A percentile compares a stretch with the other conserved stretches of the same genome.
Evolutionary conservation across 1,140 invertebrate species (phyloP).

Genomic region (Mactra quadrangularis): DNA sequence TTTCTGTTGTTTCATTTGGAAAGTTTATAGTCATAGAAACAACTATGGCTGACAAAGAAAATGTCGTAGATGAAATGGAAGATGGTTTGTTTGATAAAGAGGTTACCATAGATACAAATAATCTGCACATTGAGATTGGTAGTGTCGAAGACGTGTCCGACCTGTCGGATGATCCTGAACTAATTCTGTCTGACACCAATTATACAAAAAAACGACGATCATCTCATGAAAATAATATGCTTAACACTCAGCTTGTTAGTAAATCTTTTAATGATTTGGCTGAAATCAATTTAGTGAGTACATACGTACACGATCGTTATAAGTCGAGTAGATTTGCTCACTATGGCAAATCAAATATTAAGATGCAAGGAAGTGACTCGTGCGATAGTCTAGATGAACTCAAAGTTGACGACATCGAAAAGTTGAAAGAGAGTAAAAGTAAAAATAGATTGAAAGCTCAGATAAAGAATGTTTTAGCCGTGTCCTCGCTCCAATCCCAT

Average conservation of each 20-base stretch:
- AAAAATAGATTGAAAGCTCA: constrained; percentile 9
- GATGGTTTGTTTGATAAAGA: constrained; percentile 5
- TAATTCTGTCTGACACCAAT: not conserved
- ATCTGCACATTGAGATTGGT: not conserved
- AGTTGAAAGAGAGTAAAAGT: not conserved
- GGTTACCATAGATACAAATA: not conserved
- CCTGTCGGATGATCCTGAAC: constrained; percentile 16
- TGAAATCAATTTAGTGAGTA: not conserved
- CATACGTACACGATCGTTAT: constrained; percentile 1
- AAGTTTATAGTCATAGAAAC: too few species aligned
- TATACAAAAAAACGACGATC: too few species aligned
- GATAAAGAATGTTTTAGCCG: constrained; percentile 1
- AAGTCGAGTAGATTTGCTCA: not conserved
- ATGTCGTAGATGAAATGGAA: not conserved
- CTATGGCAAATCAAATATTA: not conserved
- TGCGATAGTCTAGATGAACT: not conserved
- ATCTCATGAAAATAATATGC: too few species aligned
- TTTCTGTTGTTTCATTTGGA: too few species aligned
- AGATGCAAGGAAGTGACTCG: not conserved
- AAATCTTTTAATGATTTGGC: constrained; percentile 2
- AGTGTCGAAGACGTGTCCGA: constrained; percentile 13
- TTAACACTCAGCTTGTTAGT: not conserved
- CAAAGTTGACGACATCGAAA: not conserved
- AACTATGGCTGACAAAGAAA: too few species aligned
- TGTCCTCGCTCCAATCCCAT: not conserved